Percentiles rank a stretch among this genome's conserved stretches.
These are phyloP conservation scores for Furcifer pardalis DNA, from an alignment of 2,797 vertebrate genomes.

Conservation along the genomic window DNA sequence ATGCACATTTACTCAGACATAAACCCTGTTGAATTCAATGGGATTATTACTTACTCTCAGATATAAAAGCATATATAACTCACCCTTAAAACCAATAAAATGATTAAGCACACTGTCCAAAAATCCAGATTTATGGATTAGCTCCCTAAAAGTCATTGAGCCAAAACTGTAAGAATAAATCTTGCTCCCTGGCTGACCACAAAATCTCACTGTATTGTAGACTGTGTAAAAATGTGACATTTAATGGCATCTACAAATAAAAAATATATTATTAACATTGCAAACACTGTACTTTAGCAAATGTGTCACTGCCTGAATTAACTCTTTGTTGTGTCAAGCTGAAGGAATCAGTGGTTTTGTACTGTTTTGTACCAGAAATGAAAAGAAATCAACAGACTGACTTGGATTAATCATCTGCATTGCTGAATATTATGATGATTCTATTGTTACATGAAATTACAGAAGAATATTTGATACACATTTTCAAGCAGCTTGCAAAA, in stretches of 20 bases:
- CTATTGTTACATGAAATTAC: conserved; percentile 43
- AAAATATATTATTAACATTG: conserved; percentile 18
- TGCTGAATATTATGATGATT: conserved; percentile 14
- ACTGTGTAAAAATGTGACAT: conserved; percentile 54
- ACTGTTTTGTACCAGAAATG: conserved; percentile 37
- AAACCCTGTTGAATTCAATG: neutral
- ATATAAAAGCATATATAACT: neutral
- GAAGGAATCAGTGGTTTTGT: neutral
- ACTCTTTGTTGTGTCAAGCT: neutral
- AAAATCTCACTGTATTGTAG: conserved; percentile 47
- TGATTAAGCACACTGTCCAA: conserved; percentile 38
- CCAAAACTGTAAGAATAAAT: conserved; percentile 49
- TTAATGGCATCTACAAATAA: conserved; percentile 55
- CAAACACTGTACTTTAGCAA: conserved; percentile 24
- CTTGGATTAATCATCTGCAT: conserved; percentile 17
- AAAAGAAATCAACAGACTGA: conserved; percentile 43
- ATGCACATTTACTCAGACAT: neutral
- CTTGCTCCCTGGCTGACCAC: conserved; percentile 51
- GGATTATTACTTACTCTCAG: neutral
- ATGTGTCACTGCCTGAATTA: conserved; percentile 24
- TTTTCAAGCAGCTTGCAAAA: conserved; percentile 43
- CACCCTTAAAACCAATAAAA: neutral
- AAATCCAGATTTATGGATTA: conserved; percentile 57
- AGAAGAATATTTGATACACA: conserved; percentile 41
- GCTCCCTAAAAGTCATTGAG: conserved; percentile 36